Conservation (phyloP, 2,113 vertebrate genomes). For the Orientallactaga bullata region DNA sequence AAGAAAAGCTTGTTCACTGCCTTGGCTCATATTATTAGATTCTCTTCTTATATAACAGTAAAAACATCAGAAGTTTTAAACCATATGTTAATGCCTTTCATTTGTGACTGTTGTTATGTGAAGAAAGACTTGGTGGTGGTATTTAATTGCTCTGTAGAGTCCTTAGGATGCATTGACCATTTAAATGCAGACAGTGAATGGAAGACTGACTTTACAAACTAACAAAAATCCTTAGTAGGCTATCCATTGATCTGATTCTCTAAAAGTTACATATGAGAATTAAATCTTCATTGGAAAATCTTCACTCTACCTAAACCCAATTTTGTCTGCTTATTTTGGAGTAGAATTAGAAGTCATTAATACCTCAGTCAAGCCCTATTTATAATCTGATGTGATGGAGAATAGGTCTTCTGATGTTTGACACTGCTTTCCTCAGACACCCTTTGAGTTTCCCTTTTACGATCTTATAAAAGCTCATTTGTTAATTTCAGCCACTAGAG, state of each 20-base stretch:
- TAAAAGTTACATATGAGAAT: background rate
- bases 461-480: background rate
- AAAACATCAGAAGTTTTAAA: constrained; percentile 48
- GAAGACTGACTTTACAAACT: constrained; percentile 18
- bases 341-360: background rate
- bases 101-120: constrained; percentile 44
- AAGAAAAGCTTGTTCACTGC: background rate
- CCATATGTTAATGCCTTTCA: constrained; percentile 49
- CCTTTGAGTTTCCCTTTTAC: constrained; percentile 44
- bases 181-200: background rate
- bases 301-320: background rate
- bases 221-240: constrained; percentile 12
- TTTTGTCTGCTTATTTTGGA: constrained; percentile 32
- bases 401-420: background rate
- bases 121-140: constrained; percentile 14
- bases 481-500: background rate
- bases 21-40: background rate
- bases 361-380: background rate
- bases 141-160: background rate
- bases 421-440: background rate
- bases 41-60: constrained; percentile 35
- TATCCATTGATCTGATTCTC: constrained; percentile 17
- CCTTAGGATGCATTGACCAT: background rate
- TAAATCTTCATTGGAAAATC: constrained; percentile 5
- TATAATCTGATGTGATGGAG: background rate